Conservation (phyloP, 2,113 vertebrate genomes). For the Paraplagusia blochii region DNA sequence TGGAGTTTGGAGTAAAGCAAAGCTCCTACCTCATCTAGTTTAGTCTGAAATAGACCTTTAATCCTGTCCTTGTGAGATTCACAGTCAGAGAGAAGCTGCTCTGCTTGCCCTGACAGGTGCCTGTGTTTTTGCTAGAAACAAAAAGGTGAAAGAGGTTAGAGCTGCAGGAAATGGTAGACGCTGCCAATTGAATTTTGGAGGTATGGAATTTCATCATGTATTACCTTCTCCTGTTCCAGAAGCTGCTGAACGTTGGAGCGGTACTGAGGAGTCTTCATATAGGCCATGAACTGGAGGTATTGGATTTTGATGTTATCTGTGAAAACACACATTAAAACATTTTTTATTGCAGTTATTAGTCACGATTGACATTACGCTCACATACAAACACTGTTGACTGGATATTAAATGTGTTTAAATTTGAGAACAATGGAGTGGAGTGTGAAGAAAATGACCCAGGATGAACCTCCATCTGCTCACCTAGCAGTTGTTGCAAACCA, state of each 20-base stretch:
- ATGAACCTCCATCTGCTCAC: conserved; percentile 67
- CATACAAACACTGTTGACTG: no score
- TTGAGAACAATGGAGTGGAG: no score
- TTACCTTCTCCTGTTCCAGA: conserved; percentile 93
- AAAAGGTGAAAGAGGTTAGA: not conserved
- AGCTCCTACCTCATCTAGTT: conserved; percentile 88
- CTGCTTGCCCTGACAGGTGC: conserved; percentile 86
- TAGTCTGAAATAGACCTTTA: conserved; percentile 91
- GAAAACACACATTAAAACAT: not conserved
- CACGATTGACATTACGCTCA: no score
- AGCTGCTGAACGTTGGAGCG: conserved; percentile 90
- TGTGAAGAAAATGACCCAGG: not conserved
- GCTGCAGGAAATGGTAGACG: not conserved
- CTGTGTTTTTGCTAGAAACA: conserved; percentile 84
- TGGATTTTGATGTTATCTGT: conserved; percentile 95
- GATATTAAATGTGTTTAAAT: no score
- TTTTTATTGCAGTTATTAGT: no score
- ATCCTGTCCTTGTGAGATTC: conserved; percentile 93
- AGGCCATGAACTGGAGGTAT: conserved; percentile 93
- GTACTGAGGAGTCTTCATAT: conserved; percentile 97
- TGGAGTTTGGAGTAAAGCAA: not conserved
- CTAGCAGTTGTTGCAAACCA: conserved; percentile 93
- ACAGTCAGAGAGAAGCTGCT: conserved; percentile 89
- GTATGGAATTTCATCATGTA: not conserved
- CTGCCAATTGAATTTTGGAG: not conserved